Evolutionary conservation across 2,888 invertebrate species (phyloP).

Genomic region (Boloria euphrosyne): DNA sequence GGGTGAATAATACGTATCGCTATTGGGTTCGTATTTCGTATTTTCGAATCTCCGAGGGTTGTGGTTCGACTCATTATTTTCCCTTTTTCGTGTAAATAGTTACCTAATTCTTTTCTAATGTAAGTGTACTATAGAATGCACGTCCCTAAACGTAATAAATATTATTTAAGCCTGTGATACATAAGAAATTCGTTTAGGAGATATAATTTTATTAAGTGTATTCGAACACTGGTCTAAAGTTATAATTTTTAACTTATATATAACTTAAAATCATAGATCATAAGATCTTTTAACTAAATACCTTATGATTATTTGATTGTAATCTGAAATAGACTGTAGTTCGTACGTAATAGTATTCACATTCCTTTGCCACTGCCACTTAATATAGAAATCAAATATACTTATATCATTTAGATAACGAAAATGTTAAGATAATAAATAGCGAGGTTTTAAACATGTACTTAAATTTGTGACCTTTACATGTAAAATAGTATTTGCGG

Average conservation of each 20-base stretch:
- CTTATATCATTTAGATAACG: constrained; percentile 4
- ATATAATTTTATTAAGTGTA: constrained; percentile 62
- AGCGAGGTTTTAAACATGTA: not conserved
- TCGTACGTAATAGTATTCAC: constrained; percentile 21
- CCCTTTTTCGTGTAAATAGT: constrained; percentile 82
- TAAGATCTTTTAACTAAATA: constrained; percentile 2
- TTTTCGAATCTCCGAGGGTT: constrained; percentile 81
- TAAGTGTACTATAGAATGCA: constrained; percentile 79
- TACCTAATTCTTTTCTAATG: constrained; percentile 75
- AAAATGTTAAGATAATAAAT: constrained; percentile 17
- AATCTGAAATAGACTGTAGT: constrained; percentile 31
- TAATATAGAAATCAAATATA: constrained; percentile 25
- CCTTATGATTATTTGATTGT: constrained; percentile 17
- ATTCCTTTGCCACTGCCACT: constrained; percentile 39
- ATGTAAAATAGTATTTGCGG: constrained; percentile 30
- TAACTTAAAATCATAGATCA: constrained; percentile 21
- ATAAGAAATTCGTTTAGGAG: constrained; percentile 74
- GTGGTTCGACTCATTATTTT: constrained; percentile 81
- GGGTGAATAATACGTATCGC: constrained; percentile 64
- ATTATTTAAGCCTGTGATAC: constrained; percentile 82
- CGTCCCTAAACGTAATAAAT: constrained; percentile 77
- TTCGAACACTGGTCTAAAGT: constrained; percentile 45
- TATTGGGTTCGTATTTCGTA: constrained; percentile 58
- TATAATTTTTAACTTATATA: constrained; percentile 28
- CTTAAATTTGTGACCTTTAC: not conserved